Base-by-base conservation (phyloP, 2,888 invertebrate species). In the Noctua pronuba region DNA sequence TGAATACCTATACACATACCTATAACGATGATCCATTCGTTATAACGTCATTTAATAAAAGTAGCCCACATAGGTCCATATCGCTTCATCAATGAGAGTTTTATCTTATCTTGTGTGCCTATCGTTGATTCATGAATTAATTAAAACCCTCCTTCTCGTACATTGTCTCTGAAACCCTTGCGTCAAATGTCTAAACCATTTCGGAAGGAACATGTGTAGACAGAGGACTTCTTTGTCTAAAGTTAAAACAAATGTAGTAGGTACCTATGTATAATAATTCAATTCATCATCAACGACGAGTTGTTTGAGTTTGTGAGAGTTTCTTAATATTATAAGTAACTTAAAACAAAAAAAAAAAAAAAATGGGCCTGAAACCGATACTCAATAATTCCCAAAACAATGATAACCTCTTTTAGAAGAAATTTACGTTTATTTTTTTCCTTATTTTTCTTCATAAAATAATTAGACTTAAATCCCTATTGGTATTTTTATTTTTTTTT, bases 391-490 rank as follows among this genome's bases (percentile, higher is more conserved):
- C 7, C 1, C 18, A 38, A 46, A 77, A 66, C 24, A 70, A 70
- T 55, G 31, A 64, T 46, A n/a, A 66, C 28, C 8, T 76, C 2
- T 60, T 46, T 75, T 58, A 0, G 0, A 21, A 0, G 0, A 21
- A 58, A 55, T 18, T n/a, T 41, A 28, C 0, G 11, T 24, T n/a
- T 0, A 35, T n/a, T 35, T 64, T 64, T 44, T 68, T 7, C 62
- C 18, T 21, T 18, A 46, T 35, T 28, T 73, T 65, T n/a, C 31
- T n/a, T n/a, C 44, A 74, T 0, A 67, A 49, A 58, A 49, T 77
- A 31, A 41, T 7, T 49, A n/a, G 1, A 38, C 28, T 31, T 18
- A n/a, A 11, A 55, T 18, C 3, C 24, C 5, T 69, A 31, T 41
- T 7, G 18, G 16, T 21, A 46, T 41, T 69, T 28, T 28, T 21